phyloP scores from a whole-genome alignment of 2,113 vertebrate species.

The Catharus minimus region DNA sequence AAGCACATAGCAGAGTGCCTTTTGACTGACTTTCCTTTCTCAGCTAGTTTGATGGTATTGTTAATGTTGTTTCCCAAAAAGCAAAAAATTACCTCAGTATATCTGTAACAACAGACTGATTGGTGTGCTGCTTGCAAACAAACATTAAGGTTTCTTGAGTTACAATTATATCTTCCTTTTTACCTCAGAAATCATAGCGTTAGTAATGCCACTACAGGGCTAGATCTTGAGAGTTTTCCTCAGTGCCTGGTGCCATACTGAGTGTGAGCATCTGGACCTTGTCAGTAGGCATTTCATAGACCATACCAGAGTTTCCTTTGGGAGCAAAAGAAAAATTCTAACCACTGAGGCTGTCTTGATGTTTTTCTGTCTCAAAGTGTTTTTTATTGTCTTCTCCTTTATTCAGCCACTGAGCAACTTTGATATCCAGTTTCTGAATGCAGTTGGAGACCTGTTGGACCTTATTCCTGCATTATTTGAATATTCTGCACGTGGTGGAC shows the following conservation, averaged over 20 bases:
- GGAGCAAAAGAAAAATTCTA: background rate
- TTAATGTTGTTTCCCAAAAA: background rate
- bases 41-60: background rate
- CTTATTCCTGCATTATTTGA: constrained; percentile 84
- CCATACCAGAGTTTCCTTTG: background rate
- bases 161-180: background rate
- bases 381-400: background rate
- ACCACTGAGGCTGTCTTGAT: background rate
- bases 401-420: constrained; percentile 82
- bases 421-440: constrained; percentile 85
- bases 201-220: background rate
- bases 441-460: constrained; percentile 87
- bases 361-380: background rate
- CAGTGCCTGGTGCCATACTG: background rate
- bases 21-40: background rate
- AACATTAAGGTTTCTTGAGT: background rate
- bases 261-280: background rate
- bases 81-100: background rate
- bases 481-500: background rate
- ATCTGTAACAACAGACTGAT: background rate
- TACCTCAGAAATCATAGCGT: background rate
- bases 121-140: background rate
- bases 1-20: background rate
- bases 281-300: background rate
- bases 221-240: background rate